phyloP scores from a whole-genome alignment of 2,113 vertebrate genomes.

The Silurus meridionalis region DNA sequence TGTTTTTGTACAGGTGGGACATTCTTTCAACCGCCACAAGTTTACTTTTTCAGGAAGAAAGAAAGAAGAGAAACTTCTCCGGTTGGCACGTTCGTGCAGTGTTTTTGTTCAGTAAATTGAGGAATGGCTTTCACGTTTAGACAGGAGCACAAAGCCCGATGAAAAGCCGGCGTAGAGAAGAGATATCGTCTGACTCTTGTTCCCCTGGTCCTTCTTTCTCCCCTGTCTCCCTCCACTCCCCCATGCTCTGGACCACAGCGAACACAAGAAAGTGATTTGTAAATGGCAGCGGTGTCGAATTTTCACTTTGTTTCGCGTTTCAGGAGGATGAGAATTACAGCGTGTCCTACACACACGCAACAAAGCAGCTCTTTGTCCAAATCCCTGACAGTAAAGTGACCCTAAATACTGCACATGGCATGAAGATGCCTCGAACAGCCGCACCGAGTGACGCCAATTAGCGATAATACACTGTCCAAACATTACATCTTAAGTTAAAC shows the following conservation, averaged over 20 bases:
- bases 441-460: background rate
- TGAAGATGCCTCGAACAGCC: conserved; percentile 60
- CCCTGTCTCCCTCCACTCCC: background rate
- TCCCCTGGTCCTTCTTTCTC: background rate
- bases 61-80: background rate
- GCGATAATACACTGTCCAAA: background rate
- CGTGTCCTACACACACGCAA: conserved; percentile 68
- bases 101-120: conserved; percentile 73
- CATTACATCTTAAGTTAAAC: background rate
- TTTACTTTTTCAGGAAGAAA: conserved; percentile 1
- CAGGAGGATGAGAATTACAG: conserved; percentile 64
- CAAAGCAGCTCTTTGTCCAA: conserved; percentile 72
- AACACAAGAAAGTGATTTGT: conserved; percentile 69
- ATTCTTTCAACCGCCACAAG: background rate
- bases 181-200: conserved; percentile 60
- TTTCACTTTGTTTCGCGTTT: conserved; percentile 61
- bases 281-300: conserved; percentile 58
- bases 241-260: conserved; percentile 28
- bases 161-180: conserved; percentile 70
- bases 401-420: conserved; percentile 62
- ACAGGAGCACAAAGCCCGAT: conserved; percentile 71
- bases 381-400: conserved; percentile 70
- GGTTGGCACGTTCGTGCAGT: conserved; percentile 53
- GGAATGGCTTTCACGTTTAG: conserved; percentile 66
- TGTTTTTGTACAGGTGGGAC: background rate